phyloP scores from a whole-genome alignment of 2,888 invertebrate species.

The Lithophane ornitopus region DNA sequence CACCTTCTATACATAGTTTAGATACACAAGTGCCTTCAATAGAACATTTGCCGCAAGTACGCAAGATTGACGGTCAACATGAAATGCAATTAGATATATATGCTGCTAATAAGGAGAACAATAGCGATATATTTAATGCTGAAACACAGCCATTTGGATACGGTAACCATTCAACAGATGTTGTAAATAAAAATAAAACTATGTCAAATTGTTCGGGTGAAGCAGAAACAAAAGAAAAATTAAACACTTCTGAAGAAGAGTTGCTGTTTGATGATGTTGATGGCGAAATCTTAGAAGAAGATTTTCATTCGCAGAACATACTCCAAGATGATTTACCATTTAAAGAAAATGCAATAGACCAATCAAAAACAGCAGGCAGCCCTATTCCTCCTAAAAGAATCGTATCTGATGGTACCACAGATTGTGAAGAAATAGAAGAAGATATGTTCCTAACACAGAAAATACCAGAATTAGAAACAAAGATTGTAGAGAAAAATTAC shows the following conservation, averaged over 20 bases:
- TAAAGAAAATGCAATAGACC: slow-evolving; percentile 17
- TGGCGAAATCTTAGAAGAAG: slow-evolving; percentile 71
- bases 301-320: slow-evolving; percentile 81
- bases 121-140: slow-evolving; percentile 72
- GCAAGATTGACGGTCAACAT: slow-evolving; percentile 75
- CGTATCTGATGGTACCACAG: slow-evolving; percentile 65
- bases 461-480: slow-evolving; percentile 47
- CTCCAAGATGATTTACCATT: slow-evolving; percentile 70
- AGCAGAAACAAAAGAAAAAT: slow-evolving; percentile 27
- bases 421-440: slow-evolving; percentile 64
- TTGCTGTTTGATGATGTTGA: slow-evolving; percentile 82
- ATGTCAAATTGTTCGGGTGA: slow-evolving; percentile 10
- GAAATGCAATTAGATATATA: slow-evolving; percentile 78
- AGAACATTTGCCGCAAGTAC: slow-evolving; percentile 74
- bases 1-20: slow-evolving; percentile 65
- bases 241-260: slow-evolving; percentile 78
- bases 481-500: neutral
- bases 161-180: slow-evolving; percentile 48
- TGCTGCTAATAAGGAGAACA: slow-evolving; percentile 76
- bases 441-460: slow-evolving; percentile 65
- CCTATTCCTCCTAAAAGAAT: slow-evolving; percentile 43
- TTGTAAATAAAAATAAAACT: slow-evolving; percentile 50
- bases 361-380: slow-evolving; percentile 21
- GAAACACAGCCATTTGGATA: slow-evolving; percentile 70
- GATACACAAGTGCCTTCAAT: slow-evolving; percentile 70